Percentiles rank a stretch among this genome's conserved stretches.
phyloP scores from a whole-genome alignment of 2,888 invertebrate species.

The Hyppa rectilinea region DNA sequence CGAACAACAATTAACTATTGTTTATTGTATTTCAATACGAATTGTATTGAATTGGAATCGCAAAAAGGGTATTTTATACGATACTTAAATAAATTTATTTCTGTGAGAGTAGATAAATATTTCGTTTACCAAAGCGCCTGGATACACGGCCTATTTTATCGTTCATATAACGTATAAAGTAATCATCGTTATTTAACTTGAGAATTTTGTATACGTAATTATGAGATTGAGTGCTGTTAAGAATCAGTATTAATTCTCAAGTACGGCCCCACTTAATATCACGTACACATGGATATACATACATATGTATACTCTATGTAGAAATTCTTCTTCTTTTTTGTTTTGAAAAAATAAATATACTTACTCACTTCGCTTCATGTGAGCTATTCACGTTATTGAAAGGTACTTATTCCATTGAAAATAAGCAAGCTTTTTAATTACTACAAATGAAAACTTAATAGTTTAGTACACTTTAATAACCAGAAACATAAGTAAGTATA shows the following conservation, averaged over 20 bases:
- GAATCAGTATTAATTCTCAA: slow-evolving; percentile 12
- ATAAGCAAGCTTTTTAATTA: no score
- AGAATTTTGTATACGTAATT: slow-evolving; percentile 29
- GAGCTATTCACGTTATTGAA: not conserved
- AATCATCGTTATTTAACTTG: slow-evolving; percentile 50
- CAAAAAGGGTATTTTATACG: slow-evolving; percentile 74
- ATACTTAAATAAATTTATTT: slow-evolving; percentile 73
- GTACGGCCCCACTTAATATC: slow-evolving; percentile 1
- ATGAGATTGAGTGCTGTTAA: slow-evolving; percentile 28
- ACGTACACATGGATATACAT: not conserved
- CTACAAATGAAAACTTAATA: not conserved
- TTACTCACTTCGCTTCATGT: not conserved
- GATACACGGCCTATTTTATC: slow-evolving; percentile 45
- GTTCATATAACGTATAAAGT: slow-evolving; percentile 49
- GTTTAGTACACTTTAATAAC: not conserved
- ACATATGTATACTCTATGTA: not conserved
- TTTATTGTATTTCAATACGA: slow-evolving; percentile 79
- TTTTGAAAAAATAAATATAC: not conserved
- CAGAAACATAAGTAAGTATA: not conserved
- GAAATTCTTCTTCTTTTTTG: not conserved
- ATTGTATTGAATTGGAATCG: slow-evolving; percentile 74
- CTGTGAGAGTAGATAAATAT: slow-evolving; percentile 67
- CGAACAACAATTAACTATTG: slow-evolving; percentile 80
- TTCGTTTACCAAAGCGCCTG: slow-evolving; percentile 45
- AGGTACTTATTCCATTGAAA: not conserved